These are phyloP conservation scores for Nannospalax galili DNA, from an alignment of 2,113 vertebrate species.

Conservation along the genomic window DNA sequence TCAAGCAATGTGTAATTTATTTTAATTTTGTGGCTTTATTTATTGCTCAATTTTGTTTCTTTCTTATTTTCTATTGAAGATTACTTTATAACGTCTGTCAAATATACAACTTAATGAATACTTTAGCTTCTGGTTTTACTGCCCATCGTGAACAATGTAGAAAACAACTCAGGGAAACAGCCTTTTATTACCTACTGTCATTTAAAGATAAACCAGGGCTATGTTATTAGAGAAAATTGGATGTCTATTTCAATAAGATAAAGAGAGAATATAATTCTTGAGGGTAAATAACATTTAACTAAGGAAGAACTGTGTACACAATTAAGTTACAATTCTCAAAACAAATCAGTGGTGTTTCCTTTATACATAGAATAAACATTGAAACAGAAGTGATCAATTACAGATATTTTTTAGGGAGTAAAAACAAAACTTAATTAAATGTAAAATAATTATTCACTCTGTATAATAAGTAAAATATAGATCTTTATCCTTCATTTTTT, in stretches of 20 bases:
- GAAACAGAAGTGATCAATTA: background rate
- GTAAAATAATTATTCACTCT: background rate
- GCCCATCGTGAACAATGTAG: background rate
- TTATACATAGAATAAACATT: background rate
- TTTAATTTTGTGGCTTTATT: conserved; percentile 53
- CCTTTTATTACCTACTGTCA: conserved; percentile 35
- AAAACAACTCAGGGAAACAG: background rate
- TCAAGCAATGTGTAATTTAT: conserved; percentile 3
- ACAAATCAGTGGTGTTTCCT: background rate
- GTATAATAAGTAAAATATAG: background rate
- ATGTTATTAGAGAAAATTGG: conserved; percentile 32
- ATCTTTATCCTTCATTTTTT: background rate
- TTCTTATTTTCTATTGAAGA: conserved; percentile 56
- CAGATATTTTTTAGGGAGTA: background rate
- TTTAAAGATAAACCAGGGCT: conserved; percentile 48
- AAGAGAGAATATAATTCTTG: conserved; percentile 25
- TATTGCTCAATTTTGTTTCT: conserved; percentile 49
- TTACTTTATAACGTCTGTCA: conserved; percentile 61
- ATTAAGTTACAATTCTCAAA: background rate
- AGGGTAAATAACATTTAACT: conserved; percentile 40
- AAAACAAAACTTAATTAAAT: background rate
- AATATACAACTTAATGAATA: conserved; percentile 54
- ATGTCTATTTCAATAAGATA: conserved; percentile 51
- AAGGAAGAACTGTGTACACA: background rate
- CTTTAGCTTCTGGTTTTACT: conserved; percentile 22